Evolutionary conservation across 2,888 invertebrate genomes (phyloP).

Genomic region (Nipponacmea schrenckii): DNA sequence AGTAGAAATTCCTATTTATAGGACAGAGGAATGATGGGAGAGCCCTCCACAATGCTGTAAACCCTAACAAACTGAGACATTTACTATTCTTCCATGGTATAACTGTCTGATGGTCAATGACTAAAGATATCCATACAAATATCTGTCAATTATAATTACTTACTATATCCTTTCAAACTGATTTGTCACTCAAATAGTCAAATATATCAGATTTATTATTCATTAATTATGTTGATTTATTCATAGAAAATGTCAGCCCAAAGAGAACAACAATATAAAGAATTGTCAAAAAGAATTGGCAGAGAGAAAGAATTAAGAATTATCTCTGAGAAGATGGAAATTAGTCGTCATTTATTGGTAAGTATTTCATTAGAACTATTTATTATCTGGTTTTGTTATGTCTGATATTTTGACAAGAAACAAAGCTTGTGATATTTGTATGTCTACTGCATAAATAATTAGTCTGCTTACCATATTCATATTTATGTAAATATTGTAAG

Average conservation of each 20-base stretch:
- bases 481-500: background rate
- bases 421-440: background rate
- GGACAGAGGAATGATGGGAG: too few relatives aligned
- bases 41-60: too few relatives aligned
- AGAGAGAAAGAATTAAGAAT: conserved; percentile 61
- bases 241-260: conserved; percentile 47
- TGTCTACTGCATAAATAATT: background rate
- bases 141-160: too few relatives aligned
- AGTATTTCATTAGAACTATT: conserved; percentile 14
- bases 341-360: conserved; percentile 60
- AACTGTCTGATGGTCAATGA: too few relatives aligned
- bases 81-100: too few relatives aligned
- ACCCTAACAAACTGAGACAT: too few relatives aligned
- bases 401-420: background rate
- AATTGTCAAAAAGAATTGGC: conserved; percentile 61
- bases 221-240: too few relatives aligned
- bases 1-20: background rate
- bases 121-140: too few relatives aligned
- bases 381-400: background rate
- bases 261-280: conserved; percentile 55
- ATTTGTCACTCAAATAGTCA: too few relatives aligned
- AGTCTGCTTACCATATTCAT: background rate
- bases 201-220: too few relatives aligned
- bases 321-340: conserved; percentile 62
- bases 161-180: too few relatives aligned